Evolutionary conservation across 1,140 invertebrate species (phyloP).

Genomic region (Sminthurinus signatus): DNA sequence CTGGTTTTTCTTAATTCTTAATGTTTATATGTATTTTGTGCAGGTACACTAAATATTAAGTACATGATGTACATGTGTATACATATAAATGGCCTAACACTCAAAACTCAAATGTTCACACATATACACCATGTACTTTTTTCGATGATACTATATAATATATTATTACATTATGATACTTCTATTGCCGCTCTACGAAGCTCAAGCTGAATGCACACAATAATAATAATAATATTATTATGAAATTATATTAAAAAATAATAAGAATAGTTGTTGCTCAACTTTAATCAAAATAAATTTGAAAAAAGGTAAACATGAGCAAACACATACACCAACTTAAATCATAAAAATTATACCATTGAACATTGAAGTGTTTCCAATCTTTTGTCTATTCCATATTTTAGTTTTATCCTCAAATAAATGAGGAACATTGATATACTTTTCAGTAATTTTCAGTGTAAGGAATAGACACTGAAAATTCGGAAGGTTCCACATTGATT

Average conservation of each 20-base stretch:
- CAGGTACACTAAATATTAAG: background rate
- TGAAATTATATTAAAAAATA: background rate
- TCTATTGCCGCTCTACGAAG: slow-evolving; percentile 24
- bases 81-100: background rate
- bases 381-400: no score
- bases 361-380: no score
- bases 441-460: no score
- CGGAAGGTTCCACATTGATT: no score
- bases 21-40: background rate
- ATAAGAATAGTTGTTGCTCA: background rate
- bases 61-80: background rate
- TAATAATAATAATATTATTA: slow-evolving; percentile 1
- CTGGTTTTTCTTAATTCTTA: no score
- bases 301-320: background rate
- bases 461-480: no score
- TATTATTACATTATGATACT: background rate
- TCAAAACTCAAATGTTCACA: background rate
- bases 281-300: background rate
- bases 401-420: no score
- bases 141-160: background rate
- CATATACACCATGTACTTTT: background rate
- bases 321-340: no score
- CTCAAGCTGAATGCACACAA: slow-evolving; percentile 26
- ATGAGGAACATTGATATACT: no score
- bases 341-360: no score